Base-by-base conservation (phyloP, 2,888 invertebrate genomes). In the Galerucella pusilla region DNA sequence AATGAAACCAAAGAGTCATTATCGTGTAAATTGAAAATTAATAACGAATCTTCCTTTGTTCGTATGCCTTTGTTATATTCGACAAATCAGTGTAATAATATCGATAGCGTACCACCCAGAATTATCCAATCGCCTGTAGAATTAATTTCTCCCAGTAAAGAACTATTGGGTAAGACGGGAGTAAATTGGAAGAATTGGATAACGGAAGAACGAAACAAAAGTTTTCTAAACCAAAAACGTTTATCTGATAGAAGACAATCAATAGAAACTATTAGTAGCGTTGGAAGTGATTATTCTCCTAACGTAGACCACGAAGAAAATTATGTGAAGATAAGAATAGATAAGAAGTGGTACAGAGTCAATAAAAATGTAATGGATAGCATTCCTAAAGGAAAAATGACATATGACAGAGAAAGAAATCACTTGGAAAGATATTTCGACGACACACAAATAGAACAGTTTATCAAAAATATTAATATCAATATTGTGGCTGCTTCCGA, bases 391-490 rank as follows among this genome's bases (percentile, higher is more conserved):
- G 84, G 84, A 9, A 84, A 84, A 75, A 66, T 84, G 16, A 79
- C 78, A 54, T 83, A 81, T 73, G 72, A 81, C 42, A 76, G 80
- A 20, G 81, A 81, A 35, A 79, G 75, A 2, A 80, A 83, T 73
- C 76, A 76, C 57, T 79, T 84, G 20, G 64, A 82, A 9, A 75
- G 84, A 42, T 84, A 84, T 68, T 83, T 80, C 67, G 83, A 83
- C 49, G 82, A 82, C 12, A 77, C 77, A 10, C 82, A 84, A 68
- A 79, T 80, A 71, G 78, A 80, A 16, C 77, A 82, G 25, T 84
- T 83, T 74, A 63, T 81, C 2, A 74, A 77, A 59, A 83, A 80
- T 52, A 46, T 82, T 3, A 72, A 78, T 10, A 63, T 72, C 0
- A 71, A 75, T 61, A 63, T 66, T 0, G 70, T 61, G 9, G 69